These are phyloP conservation scores for Atherinomorus stipes DNA, from an alignment of 2,113 vertebrate genomes.

Conservation along the genomic window DNA sequence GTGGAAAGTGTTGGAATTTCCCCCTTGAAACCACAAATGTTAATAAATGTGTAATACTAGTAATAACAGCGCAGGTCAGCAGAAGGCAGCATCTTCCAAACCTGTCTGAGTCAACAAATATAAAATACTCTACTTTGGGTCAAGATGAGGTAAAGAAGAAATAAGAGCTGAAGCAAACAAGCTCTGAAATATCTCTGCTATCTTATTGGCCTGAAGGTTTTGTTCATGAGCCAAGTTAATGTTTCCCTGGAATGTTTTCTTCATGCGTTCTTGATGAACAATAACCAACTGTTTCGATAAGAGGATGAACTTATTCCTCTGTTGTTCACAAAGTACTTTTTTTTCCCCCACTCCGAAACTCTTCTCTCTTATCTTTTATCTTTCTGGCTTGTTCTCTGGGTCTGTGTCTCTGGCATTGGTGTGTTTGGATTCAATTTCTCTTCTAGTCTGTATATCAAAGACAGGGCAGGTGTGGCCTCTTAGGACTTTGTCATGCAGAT, in stretches of 20 bases:
- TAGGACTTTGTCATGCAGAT: constrained; percentile 44
- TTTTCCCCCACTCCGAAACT: constrained; percentile 20
- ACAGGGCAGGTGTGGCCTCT: constrained; percentile 59
- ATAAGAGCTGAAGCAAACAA: constrained; percentile 49
- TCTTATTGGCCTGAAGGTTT: constrained; percentile 56
- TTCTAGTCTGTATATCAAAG: constrained; percentile 44
- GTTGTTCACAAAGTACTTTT: constrained; percentile 33
- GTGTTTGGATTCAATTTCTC: constrained; percentile 44
- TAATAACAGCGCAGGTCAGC: constrained; percentile 37
- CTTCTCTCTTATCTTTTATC: constrained; percentile 37
- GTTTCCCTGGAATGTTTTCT: constrained; percentile 65
- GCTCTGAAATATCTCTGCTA: constrained; percentile 47
- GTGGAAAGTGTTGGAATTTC: constrained; percentile 15
- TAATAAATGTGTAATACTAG: constrained; percentile 24
- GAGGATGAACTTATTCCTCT: constrained; percentile 35
- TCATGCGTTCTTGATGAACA: constrained; percentile 54
- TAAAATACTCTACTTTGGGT: constrained; percentile 39
- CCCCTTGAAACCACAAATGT: constrained; percentile 1
- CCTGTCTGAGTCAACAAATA: constrained; percentile 20
- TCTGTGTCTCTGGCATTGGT: constrained; percentile 25
- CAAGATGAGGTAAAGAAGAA: constrained; percentile 59
- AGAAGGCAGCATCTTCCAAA: constrained; percentile 21
- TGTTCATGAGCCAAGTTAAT: constrained; percentile 61
- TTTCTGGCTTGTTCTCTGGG: constrained; percentile 32
- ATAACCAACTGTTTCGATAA: constrained; percentile 69